Conservation (phyloP, 2,113 vertebrate species). For the Corvus cornix region DNA sequence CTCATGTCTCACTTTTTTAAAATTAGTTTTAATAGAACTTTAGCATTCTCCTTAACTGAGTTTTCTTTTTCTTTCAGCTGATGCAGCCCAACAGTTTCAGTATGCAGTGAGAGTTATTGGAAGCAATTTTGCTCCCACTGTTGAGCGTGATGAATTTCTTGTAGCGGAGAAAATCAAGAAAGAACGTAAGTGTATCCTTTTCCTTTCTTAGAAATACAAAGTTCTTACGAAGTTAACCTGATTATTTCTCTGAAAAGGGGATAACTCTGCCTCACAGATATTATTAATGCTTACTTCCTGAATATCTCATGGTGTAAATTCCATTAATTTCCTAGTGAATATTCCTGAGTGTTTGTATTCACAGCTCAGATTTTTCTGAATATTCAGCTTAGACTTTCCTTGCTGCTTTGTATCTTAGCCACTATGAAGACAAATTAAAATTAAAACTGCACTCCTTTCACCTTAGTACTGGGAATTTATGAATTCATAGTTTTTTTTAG, state of each 20-base stretch:
- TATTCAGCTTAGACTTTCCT: not conserved
- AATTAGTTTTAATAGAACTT: not conserved
- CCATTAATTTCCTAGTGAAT: not conserved
- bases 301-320: not conserved
- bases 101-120: slow-evolving; percentile 97
- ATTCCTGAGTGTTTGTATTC: not conserved
- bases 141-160: slow-evolving; percentile 96
- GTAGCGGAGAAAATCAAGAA: slow-evolving; percentile 98
- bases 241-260: not conserved
- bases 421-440: not conserved
- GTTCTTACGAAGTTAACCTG: not conserved
- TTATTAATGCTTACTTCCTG: not conserved
- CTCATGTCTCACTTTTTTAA: not conserved
- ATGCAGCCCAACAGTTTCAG: slow-evolving; percentile 96
- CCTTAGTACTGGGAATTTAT: not conserved
- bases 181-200: slow-evolving; percentile 82
- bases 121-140: slow-evolving; percentile 96
- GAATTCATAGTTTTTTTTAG: not conserved
- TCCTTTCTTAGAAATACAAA: not conserved
- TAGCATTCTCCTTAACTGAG: not conserved
- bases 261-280: not conserved
- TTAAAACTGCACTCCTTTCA: not conserved
- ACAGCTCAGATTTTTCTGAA: not conserved
- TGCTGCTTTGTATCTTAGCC: not conserved
- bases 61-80: slow-evolving; percentile 76